Conservation (phyloP, 2,888 invertebrate species). For the Lutraria lutraria region DNA sequence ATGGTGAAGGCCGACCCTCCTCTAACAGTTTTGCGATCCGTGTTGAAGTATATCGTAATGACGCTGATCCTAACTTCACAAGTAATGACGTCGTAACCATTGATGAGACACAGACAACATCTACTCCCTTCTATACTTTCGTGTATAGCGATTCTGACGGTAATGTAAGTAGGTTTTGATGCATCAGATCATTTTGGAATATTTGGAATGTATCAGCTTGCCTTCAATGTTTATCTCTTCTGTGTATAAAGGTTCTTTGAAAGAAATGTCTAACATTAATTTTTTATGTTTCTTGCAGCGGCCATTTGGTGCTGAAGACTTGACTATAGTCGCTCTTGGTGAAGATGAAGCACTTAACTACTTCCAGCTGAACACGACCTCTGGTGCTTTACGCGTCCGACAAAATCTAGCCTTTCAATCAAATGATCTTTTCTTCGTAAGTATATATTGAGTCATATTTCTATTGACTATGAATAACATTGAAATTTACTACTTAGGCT, state of each 20-base stretch:
- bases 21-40: conserved; percentile 42
- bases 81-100: conserved; percentile 49
- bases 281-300: not conserved
- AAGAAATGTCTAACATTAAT: no score
- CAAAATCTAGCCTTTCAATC: conserved; percentile 27
- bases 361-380: conserved; percentile 57
- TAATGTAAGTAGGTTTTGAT: conserved; percentile 56
- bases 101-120: conserved; percentile 56
- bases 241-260: no score
- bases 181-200: no score
- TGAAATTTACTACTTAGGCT: no score
- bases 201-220: no score
- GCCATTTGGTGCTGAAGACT: conserved; percentile 40
- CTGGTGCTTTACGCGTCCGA: conserved; percentile 36
- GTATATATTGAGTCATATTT: not conserved
- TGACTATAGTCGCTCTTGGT: conserved; percentile 26
- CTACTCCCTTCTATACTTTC: conserved; percentile 59
- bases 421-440: conserved; percentile 62
- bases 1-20: conserved; percentile 49
- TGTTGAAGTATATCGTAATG: conserved; percentile 60
- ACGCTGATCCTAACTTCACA: conserved; percentile 53
- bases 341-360: conserved; percentile 42
- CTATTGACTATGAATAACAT: no score
- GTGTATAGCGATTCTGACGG: conserved; percentile 69
- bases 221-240: no score